Evolutionary conservation across 1,140 invertebrate species (phyloP), one percentile per base, ranked within the genome.

Genomic region (Neocloeon triangulifer): DNA sequence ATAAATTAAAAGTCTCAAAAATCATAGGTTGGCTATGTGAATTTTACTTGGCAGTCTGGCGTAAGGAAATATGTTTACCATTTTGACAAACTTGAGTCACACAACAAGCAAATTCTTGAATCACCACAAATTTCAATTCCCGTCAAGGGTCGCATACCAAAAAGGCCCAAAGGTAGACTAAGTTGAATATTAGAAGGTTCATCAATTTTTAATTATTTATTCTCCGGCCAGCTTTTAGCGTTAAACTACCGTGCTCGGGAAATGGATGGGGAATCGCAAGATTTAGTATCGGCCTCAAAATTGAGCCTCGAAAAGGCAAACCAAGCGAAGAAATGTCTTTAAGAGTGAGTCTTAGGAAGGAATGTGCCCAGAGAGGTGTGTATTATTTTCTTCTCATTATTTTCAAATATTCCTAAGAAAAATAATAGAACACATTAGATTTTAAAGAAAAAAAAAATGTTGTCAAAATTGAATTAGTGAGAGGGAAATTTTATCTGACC

Each of bases 351-450:
- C 64, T 94, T 43, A 71, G 80, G 55, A 94, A 95, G 69, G 78
- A 91, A 66, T 95, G 89, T 64, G 70, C 74, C 53, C 70, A 79
- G 59, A 72, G 75, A 69, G 78, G 77, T 82, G 67, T n/a, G n/a
- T n/a, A n/a, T n/a, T n/a, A n/a, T n/a, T n/a, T n/a, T n/a, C n/a
- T n/a, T n/a, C n/a, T n/a, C n/a, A n/a, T 32, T 19, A 23, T 28
- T n/a, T 18, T 31, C 22, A 31, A 34, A 32, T 10, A 35, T 14
- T 19, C 25, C 25, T 32, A 12, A 31, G 34, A 32, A n/a, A n/a
- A n/a, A n/a, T n/a, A n/a, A n/a, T n/a, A n/a, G n/a, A n/a, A n/a
- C n/a, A n/a, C n/a, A n/a, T n/a, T n/a, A n/a, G n/a, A n/a, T n/a
- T n/a, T n/a, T n/a, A n/a, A n/a, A n/a, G n/a, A n/a, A n/a, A n/a